These are phyloP conservation scores for Elachura formosa DNA, from an alignment of 2,113 vertebrate genomes.

Conservation along the genomic window DNA sequence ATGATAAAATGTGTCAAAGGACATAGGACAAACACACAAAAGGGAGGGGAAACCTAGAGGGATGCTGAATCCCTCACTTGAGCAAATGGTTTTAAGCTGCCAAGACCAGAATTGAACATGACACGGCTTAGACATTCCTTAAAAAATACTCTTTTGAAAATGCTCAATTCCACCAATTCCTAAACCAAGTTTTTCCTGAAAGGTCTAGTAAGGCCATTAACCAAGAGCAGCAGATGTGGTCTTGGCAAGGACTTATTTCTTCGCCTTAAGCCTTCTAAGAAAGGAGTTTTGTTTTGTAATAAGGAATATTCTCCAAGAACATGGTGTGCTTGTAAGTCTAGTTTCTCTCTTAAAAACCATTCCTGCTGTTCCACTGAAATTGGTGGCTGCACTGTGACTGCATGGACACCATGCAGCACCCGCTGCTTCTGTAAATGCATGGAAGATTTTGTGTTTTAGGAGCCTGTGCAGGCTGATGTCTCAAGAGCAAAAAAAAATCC, in stretches of 20 bases:
- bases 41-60: neutral
- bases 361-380: conserved; percentile 19
- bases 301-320: neutral
- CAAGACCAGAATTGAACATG: neutral
- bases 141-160: neutral
- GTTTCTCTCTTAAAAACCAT: neutral
- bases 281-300: neutral
- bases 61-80: neutral
- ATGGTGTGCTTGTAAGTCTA: neutral
- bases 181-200: neutral
- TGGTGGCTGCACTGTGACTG: neutral
- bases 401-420: too few species aligned
- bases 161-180: neutral
- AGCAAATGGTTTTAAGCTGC: neutral
- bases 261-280: neutral
- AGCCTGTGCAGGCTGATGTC: neutral
- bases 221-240: neutral
- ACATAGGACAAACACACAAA: neutral
- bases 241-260: neutral
- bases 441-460: neutral
- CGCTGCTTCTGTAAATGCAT: neutral
- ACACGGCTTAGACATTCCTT: neutral
- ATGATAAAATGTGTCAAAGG: neutral
- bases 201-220: neutral
- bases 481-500: neutral